These are phyloP conservation scores for Rhyacichthys aspro DNA, from an alignment of 2,797 vertebrate species.

Conservation along the genomic window DNA sequence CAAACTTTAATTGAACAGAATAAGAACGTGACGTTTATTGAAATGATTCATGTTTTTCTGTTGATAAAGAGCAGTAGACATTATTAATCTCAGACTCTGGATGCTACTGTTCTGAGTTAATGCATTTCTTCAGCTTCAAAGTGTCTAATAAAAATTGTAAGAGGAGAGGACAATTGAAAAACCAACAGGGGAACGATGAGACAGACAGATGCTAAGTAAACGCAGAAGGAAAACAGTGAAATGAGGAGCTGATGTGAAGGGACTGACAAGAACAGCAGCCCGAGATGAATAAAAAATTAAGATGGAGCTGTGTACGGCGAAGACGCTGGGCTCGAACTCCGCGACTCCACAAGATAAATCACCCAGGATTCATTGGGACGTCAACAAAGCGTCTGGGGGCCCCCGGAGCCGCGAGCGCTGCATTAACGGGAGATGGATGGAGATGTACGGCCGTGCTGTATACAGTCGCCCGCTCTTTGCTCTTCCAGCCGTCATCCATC, in stretches of 20 bases:
- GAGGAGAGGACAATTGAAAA: not conserved
- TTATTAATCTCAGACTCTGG: too few species aligned
- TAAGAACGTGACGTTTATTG: too few species aligned
- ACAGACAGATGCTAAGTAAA: too few species aligned
- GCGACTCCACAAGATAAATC: constrained; percentile 55
- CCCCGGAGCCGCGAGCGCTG: constrained; percentile 45
- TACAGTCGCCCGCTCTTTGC: constrained; percentile 62
- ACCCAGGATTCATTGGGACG: constrained; percentile 63
- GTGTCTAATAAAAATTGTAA: not conserved
- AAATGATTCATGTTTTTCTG: too few species aligned
- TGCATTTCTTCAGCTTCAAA: not conserved
- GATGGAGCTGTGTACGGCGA: constrained; percentile 36
- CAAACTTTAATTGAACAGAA: too few species aligned
- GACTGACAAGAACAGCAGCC: constrained; percentile 2
- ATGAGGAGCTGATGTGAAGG: not conserved
- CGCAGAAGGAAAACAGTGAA: not conserved
- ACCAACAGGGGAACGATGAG: not conserved
- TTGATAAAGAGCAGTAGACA: too few species aligned
- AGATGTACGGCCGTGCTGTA: constrained; percentile 52
- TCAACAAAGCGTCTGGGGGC: constrained; percentile 59
- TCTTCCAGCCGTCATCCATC: constrained; percentile 61
- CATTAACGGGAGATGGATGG: constrained; percentile 66
- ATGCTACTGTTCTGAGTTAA: too few species aligned
- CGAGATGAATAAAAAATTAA: constrained; percentile 15
- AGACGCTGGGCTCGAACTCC: constrained; percentile 37